Percentiles rank a stretch among this genome's conserved stretches.
phyloP scores from a whole-genome alignment of 2,797 vertebrate genomes.

The Cephalopachus bancanus region DNA sequence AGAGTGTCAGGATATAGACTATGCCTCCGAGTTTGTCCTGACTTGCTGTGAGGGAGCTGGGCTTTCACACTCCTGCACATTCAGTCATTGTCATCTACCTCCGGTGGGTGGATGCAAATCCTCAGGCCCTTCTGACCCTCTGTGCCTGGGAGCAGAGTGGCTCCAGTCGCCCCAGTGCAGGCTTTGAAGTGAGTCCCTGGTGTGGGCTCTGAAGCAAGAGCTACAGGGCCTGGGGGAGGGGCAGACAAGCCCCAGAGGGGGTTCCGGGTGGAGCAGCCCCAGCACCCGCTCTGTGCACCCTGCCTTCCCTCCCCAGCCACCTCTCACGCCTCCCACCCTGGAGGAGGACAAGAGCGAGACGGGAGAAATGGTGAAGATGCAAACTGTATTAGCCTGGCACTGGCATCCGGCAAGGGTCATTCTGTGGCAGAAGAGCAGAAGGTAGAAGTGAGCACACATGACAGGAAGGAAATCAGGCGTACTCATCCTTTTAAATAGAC shows the following conservation, averaged over 20 bases:
- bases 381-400: background rate
- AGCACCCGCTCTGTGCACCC: background rate
- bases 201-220: conserved; percentile 1
- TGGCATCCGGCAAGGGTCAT: no score
- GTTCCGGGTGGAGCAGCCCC: background rate
- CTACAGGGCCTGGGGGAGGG: background rate
- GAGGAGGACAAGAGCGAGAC: background rate
- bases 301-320: background rate
- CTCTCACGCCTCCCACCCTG: background rate
- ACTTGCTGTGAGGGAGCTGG: background rate
- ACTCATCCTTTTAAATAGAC: no score
- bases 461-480: no score
- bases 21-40: background rate
- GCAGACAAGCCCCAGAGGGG: background rate
- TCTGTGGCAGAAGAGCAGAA: no score
- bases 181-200: conserved; percentile 10
- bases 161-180: background rate
- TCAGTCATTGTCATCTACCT: background rate
- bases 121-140: background rate
- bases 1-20: background rate
- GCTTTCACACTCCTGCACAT: background rate
- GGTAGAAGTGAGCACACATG: no score
- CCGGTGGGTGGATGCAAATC: background rate
- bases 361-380: background rate
- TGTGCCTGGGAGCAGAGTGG: background rate